Conservation (phyloP, 2,797 vertebrate genomes). For the Sebastes elongatus region DNA sequence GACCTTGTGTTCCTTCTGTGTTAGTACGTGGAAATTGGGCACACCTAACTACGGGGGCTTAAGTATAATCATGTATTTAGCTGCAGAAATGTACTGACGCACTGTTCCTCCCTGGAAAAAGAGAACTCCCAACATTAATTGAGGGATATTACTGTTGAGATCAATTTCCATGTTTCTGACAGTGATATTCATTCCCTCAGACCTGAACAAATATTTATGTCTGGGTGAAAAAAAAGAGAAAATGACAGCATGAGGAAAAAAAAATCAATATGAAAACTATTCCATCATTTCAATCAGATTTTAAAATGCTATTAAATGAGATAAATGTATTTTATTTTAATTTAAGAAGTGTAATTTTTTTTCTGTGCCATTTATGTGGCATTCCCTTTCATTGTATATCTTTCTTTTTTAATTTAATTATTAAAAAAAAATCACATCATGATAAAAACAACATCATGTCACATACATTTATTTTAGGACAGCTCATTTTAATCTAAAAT, state of each 20-base stretch:
- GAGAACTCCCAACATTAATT: slow-evolving; percentile 80
- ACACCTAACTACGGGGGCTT: slow-evolving; percentile 85
- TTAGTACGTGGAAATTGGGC: slow-evolving; percentile 83
- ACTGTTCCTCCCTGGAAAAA: slow-evolving; percentile 82
- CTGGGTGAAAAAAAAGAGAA: slow-evolving; percentile 59
- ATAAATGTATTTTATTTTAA: background rate
- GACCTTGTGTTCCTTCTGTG: slow-evolving; percentile 77
- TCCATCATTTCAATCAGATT: slow-evolving; percentile 21
- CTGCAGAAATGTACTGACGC: slow-evolving; percentile 78
- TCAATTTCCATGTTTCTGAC: slow-evolving; percentile 81
- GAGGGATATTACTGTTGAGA: slow-evolving; percentile 80
- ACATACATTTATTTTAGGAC: background rate
- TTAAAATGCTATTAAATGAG: slow-evolving; percentile 2
- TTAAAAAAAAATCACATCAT: background rate
- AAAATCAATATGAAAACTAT: slow-evolving; percentile 36
- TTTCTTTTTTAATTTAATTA: background rate
- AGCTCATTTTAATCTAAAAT: background rate
- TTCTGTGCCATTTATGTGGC: background rate
- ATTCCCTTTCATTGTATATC: background rate
- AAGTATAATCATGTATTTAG: slow-evolving; percentile 86
- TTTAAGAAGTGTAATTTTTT: background rate
- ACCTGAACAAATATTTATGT: slow-evolving; percentile 80
- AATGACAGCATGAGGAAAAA: slow-evolving; percentile 23
- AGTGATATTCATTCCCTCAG: slow-evolving; percentile 76
- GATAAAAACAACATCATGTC: background rate